Evolutionary conservation across 1,140 invertebrate species (phyloP).

Genomic region (Pseudomyrmex gracilis): DNA sequence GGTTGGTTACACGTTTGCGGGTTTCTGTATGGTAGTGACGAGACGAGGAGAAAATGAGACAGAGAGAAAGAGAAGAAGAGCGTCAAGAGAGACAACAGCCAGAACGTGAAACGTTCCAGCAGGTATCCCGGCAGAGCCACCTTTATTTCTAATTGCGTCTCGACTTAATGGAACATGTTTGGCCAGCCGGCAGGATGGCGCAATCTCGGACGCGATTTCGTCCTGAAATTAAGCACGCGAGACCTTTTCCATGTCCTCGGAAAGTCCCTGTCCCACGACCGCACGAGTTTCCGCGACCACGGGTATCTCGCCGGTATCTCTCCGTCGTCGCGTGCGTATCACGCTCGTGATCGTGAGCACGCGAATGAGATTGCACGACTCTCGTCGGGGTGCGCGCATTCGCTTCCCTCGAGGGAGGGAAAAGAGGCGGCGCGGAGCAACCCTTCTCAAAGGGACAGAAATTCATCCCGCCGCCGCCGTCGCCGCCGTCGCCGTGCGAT

Average conservation of each 20-base stretch:
- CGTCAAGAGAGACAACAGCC: slow-evolving; percentile 17
- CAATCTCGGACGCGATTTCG: slow-evolving; percentile 68
- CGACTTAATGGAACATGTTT: slow-evolving; percentile 77
- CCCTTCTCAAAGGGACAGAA: slow-evolving; percentile 56
- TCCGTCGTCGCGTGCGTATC: slow-evolving; percentile 46
- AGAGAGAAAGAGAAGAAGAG: slow-evolving; percentile 2
- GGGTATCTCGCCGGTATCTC: not conserved
- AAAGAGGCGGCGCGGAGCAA: not conserved
- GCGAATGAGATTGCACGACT: slow-evolving; percentile 16
- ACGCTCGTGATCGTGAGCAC: slow-evolving; percentile 36
- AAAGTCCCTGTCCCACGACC: not conserved
- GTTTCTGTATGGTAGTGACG: slow-evolving; percentile 38
- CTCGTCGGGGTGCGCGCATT: slow-evolving; percentile 1
- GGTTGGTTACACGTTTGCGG: slow-evolving; percentile 48
- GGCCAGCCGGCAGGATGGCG: slow-evolving; percentile 58
- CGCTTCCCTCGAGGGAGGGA: not conserved
- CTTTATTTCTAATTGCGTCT: slow-evolving; percentile 80
- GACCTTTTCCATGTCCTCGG: slow-evolving; percentile 33
- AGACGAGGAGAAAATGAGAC: slow-evolving; percentile 2
- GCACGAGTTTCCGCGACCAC: slow-evolving; percentile 2
- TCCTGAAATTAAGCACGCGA: slow-evolving; percentile 66
- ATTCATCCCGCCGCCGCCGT: slow-evolving; percentile 29
- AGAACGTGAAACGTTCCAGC: slow-evolving; percentile 55
- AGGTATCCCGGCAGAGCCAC: slow-evolving; percentile 66
- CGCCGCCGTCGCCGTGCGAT: not conserved